These are phyloP conservation scores for Xenentodon cancila DNA, from an alignment of 2,797 vertebrate genomes.

Conservation along the genomic window DNA sequence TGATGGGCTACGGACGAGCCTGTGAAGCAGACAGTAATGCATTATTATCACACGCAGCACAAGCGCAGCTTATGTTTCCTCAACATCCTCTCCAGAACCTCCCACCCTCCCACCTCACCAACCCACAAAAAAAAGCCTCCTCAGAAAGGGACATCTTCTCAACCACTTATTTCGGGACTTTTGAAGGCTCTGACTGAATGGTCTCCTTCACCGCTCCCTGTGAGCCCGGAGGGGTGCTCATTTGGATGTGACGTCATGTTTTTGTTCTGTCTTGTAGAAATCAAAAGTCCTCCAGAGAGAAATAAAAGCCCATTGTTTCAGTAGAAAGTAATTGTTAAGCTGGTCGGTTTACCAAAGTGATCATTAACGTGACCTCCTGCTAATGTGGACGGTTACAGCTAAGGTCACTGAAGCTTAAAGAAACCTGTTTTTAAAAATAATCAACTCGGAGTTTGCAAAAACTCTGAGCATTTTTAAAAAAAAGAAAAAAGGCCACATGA, in stretches of 20 bases:
- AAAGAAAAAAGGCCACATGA: too few species aligned
- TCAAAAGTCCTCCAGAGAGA: conserved; percentile 1
- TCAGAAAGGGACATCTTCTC: conserved; percentile 43
- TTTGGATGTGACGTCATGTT: conserved; percentile 1
- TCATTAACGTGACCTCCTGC: conserved; percentile 27
- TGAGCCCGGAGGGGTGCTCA: conserved; percentile 20
- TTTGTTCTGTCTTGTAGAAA: conserved; percentile 12
- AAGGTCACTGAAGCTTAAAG: conserved; percentile 19
- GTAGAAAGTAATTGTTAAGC: conserved; percentile 18
- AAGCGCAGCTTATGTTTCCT: conserved; percentile 46
- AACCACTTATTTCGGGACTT: conserved; percentile 28
- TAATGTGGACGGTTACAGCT: conserved; percentile 3
- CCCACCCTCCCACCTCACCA: not conserved
- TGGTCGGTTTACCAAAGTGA: conserved; percentile 14
- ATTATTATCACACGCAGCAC: conserved; percentile 22
- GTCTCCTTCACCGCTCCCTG: conserved; percentile 17
- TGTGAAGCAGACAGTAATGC: conserved; percentile 26
- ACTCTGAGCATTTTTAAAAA: too few species aligned
- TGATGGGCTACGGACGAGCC: conserved; percentile 34
- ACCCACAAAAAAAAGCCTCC: too few species aligned
- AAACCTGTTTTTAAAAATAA: not conserved
- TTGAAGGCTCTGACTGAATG: conserved; percentile 7
- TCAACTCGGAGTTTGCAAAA: not conserved
- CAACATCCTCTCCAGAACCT: conserved; percentile 80
- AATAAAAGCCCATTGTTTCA: not conserved